A percentile compares a stretch with the other conserved stretches of the same genome.
Conservation (phyloP, 1,140 invertebrate genomes). For the Campodea augens region DNA sequence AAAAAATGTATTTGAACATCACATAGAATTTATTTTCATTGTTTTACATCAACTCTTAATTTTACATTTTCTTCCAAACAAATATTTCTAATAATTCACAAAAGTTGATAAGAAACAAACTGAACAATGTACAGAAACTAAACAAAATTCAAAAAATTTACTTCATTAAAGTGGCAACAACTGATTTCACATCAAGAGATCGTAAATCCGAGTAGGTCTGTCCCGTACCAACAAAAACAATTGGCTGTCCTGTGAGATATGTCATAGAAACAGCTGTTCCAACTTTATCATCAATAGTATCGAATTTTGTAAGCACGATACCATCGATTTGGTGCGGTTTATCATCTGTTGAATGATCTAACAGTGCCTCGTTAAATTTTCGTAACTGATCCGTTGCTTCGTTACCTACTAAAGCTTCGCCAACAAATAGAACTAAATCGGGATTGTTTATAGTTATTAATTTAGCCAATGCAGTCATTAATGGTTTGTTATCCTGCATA, state of each 20-base stretch:
- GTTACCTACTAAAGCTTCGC: slow-evolving; percentile 98
- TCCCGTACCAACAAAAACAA: slow-evolving; percentile 97
- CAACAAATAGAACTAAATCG: slow-evolving; percentile 94
- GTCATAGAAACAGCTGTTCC: slow-evolving; percentile 99
- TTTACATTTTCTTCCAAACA: too few species aligned
- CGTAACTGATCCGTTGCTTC: slow-evolving; percentile 97
- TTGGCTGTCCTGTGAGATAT: slow-evolving; percentile 98
- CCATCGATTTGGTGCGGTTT: slow-evolving; percentile 89
- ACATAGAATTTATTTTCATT: too few species aligned
- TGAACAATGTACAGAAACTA: too few species aligned
- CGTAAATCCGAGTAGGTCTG: slow-evolving; percentile 98
- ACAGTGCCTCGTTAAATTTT: slow-evolving; percentile 95
- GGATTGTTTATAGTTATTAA: slow-evolving; percentile 79
- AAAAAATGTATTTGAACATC: too few species aligned
- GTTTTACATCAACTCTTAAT: too few species aligned
- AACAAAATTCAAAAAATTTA: too few species aligned
- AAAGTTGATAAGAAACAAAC: too few species aligned
- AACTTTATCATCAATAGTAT: slow-evolving; percentile 98
- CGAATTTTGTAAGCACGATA: slow-evolving; percentile 95
- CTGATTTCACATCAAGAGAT: slow-evolving; percentile 88
- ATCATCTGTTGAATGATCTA: slow-evolving; percentile 60
- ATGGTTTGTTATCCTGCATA: slow-evolving; percentile 99
- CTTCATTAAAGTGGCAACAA: slow-evolving; percentile 91
- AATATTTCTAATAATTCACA: too few species aligned
- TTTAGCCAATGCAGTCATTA: slow-evolving; percentile 92